A percentile compares a stretch with the other conserved stretches of the same genome.
Conservation (phyloP, 2,797 vertebrate genomes). For the Hozukius guyotensis region DNA sequence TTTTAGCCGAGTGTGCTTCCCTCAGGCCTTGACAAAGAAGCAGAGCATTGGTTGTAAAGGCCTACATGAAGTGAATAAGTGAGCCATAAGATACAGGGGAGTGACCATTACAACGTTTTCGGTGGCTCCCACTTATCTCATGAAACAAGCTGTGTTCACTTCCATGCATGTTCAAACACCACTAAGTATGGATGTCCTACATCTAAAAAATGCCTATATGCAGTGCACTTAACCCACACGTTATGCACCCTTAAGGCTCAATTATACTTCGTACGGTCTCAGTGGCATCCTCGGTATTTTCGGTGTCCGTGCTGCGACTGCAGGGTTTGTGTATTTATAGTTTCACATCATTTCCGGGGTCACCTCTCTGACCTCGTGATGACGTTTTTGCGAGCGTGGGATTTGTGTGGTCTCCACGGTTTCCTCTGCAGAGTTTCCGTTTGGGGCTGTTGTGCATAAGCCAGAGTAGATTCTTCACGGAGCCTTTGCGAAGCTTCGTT, state of each 20-base stretch:
- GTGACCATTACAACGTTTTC: not conserved
- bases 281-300: conserved; percentile 62
- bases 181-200: conserved; percentile 36
- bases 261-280: conserved; percentile 73
- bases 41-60: not conserved
- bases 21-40: not conserved
- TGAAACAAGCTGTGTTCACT: conserved; percentile 5
- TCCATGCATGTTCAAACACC: conserved; percentile 9
- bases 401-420: conserved; percentile 51
- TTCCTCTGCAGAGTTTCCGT: conserved; percentile 48
- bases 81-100: not conserved
- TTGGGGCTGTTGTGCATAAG: conserved; percentile 10
- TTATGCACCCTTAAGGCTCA: conserved; percentile 75
- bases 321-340: conserved; percentile 77
- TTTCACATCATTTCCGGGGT: conserved; percentile 67
- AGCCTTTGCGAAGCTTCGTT: not conserved
- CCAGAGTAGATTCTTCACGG: conserved; percentile 12
- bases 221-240: conserved; percentile 56
- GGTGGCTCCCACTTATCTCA: not conserved
- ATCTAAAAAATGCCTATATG: conserved; percentile 25
- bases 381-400: conserved; percentile 46
- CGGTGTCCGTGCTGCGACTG: conserved; percentile 58
- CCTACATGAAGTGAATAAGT: not conserved
- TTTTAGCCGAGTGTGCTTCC: not conserved
- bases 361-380: conserved; percentile 65